These are phyloP conservation scores for Hydropotes inermis DNA, from an alignment of 2,113 vertebrate species.

Conservation along the genomic window DNA sequence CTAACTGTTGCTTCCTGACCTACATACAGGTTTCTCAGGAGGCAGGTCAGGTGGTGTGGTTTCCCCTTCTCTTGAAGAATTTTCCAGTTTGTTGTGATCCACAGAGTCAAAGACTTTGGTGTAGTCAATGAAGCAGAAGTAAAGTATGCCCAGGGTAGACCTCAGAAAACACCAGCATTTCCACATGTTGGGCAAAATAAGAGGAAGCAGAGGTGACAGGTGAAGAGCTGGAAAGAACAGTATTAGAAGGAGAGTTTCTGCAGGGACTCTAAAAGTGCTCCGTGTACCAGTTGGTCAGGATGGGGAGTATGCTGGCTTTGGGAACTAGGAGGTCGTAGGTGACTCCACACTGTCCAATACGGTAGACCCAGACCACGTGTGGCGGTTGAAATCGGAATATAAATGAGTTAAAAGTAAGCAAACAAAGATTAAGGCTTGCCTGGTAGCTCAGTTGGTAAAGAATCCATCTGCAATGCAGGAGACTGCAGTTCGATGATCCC, in stretches of 20 bases:
- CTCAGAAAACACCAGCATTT: not conserved
- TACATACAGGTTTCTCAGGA: not conserved
- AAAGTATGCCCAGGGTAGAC: not conserved
- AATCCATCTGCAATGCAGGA: not conserved
- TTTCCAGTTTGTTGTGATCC: not conserved
- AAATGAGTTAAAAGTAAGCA: not conserved
- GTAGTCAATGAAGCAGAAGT: not conserved
- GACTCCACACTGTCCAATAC: rapidly evolving
- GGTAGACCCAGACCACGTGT: not conserved
- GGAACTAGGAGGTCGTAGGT: not conserved
- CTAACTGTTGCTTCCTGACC: not conserved
- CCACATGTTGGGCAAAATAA: not conserved
- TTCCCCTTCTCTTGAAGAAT: not conserved
- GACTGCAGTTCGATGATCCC: not conserved
- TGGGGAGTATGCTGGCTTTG: not conserved
- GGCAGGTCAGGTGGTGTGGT: not conserved
- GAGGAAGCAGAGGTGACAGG: not conserved
- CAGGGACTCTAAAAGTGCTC: not conserved
- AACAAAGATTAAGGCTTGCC: not conserved
- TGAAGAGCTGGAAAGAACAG: not conserved
- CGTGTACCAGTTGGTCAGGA: not conserved
- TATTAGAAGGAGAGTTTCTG: not conserved
- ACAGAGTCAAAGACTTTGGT: not conserved
- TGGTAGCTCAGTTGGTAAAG: not conserved
- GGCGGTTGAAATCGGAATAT: not conserved